A percentile compares a stretch with the other conserved stretches of the same genome.
phyloP scores from a whole-genome alignment of 2,888 invertebrate species.

The Eristalis intricaria region DNA sequence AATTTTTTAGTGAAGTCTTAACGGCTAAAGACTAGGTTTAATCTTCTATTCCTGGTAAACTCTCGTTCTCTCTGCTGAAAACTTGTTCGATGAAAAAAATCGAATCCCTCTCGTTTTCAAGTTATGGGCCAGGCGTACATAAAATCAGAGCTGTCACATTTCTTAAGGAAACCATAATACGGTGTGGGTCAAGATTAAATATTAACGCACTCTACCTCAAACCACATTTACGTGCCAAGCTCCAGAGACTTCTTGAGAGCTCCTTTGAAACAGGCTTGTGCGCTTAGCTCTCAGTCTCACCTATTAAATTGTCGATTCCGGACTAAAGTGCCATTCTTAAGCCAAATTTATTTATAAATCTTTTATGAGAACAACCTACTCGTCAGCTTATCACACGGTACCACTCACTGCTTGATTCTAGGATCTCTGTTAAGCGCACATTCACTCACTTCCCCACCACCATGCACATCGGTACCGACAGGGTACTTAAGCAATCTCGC shows the following conservation, averaged over 20 bases:
- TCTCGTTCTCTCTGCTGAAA: no score
- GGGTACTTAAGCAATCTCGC: conserved; percentile 21
- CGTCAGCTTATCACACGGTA: conserved; percentile 50
- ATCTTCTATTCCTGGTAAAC: no score
- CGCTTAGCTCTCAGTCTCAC: neutral
- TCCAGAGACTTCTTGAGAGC: neutral
- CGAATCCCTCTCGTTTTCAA: no score
- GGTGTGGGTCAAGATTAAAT: neutral
- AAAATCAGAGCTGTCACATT: no score
- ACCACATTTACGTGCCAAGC: no score
- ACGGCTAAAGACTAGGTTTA: no score
- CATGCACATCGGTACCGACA: neutral
- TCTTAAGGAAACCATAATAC: no score
- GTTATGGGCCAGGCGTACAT: no score
- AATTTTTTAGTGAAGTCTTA: no score
- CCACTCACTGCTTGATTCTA: conserved; percentile 40
- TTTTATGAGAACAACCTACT: neutral
- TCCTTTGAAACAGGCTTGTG: neutral
- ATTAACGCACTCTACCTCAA: neutral
- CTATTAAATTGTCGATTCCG: neutral
- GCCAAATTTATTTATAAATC: neutral
- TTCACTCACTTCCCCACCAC: neutral
- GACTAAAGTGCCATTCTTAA: neutral
- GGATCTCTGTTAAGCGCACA: conserved; percentile 10
- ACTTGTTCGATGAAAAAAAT: no score